A percentile compares a stretch with the other conserved stretches of the same genome.
Conservation (phyloP, 2,113 vertebrate genomes). For the Lasiurus borealis region DNA sequence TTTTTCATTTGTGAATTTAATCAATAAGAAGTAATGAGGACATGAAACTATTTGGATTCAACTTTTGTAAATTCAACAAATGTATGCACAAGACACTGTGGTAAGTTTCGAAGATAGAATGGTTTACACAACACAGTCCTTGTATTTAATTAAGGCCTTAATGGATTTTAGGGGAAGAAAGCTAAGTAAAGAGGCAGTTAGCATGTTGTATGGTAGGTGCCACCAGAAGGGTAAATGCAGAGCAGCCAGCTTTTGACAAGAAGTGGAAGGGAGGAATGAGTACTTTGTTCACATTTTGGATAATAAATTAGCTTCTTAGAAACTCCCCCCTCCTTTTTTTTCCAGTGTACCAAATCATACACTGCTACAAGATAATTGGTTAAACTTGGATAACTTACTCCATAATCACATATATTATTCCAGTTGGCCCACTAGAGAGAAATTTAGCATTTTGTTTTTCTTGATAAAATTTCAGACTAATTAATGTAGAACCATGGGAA, state of each 20-base stretch:
- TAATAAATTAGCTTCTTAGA: not conserved
- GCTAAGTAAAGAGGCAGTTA: not conserved
- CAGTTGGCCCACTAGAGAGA: slow-evolving; percentile 23
- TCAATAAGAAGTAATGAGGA: slow-evolving; percentile 32
- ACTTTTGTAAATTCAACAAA: not conserved
- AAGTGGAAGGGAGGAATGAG: not conserved
- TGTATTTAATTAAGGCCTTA: slow-evolving; percentile 35
- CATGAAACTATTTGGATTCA: slow-evolving; percentile 24
- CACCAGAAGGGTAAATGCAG: not conserved
- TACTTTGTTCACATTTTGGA: not conserved
- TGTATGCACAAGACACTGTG: not conserved
- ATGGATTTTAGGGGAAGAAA: not conserved
- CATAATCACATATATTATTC: not conserved
- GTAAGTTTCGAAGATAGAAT: not conserved
- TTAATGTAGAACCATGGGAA: slow-evolving; percentile 27
- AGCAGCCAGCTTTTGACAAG: not conserved
- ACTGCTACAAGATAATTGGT: slow-evolving; percentile 2
- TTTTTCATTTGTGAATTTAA: slow-evolving; percentile 38
- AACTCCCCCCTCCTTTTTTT: not conserved
- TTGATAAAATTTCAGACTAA: slow-evolving; percentile 60
- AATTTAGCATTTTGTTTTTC: slow-evolving; percentile 59
- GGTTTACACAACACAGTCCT: not conserved
- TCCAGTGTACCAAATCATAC: not conserved
- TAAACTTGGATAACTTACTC: not conserved
- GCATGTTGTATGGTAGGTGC: not conserved